Evolutionary conservation across 2,888 invertebrate species (phyloP).

Genomic region (Orthosia gothica): DNA sequence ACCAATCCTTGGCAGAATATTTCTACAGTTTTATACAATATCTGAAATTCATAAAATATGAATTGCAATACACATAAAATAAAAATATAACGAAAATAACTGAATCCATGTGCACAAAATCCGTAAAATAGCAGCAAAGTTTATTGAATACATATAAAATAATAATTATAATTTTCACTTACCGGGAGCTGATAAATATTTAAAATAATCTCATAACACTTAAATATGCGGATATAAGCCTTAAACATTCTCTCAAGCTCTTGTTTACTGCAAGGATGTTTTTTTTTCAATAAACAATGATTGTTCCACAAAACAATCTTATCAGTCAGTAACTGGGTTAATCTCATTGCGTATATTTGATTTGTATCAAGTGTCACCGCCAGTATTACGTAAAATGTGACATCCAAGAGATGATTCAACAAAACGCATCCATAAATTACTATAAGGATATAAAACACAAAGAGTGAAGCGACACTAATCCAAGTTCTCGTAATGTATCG

Average conservation of each 20-base stretch:
- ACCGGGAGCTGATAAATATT: conserved; percentile 2
- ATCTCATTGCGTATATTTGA: background rate
- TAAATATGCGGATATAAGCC: background rate
- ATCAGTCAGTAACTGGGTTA: conserved; percentile 3
- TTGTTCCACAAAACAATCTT: conserved; percentile 13
- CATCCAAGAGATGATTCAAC: background rate
- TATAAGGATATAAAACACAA: conserved; percentile 6
- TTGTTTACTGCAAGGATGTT: conserved; percentile 2
- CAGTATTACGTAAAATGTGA: background rate
- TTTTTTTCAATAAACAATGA: background rate
- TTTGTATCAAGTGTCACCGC: conserved; percentile 9
- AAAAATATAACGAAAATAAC: no score
- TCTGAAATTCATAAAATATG: background rate
- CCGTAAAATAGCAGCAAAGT: background rate
- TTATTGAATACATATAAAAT: background rate
- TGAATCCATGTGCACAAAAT: no score
- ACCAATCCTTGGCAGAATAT: background rate
- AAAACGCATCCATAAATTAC: background rate
- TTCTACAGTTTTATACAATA: background rate
- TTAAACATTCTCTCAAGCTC: conserved; percentile 1
- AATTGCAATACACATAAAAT: no score
- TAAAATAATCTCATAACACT: background rate
- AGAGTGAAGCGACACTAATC: background rate
- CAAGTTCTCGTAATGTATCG: conserved; percentile 7
- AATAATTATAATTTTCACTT: background rate